Evolutionary conservation across 2,888 invertebrate species (phyloP).

Genomic region (Synergus japonicus): DNA sequence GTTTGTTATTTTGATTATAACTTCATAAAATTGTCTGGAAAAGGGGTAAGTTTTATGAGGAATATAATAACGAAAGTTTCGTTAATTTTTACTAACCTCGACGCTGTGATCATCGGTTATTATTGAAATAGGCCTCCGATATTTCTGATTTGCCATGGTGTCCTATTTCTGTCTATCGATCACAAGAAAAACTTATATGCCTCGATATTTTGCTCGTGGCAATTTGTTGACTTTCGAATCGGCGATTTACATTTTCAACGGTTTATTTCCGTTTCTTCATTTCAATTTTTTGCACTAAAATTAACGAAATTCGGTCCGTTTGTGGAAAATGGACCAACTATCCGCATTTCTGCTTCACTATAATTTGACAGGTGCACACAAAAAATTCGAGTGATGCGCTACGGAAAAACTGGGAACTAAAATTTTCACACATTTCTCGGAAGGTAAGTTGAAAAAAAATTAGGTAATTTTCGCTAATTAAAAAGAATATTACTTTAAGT

Average conservation of each 20-base stretch:
- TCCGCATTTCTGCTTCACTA: conserved; percentile 1
- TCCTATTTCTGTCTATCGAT: conserved; percentile 20
- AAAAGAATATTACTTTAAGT: too few species aligned
- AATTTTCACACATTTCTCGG: neutral
- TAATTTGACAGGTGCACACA: conserved; percentile 29
- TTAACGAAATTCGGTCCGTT: neutral
- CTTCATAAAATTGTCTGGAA: neutral
- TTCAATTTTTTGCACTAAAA: conserved; percentile 14
- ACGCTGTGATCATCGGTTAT: conserved; percentile 77
- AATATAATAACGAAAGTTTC: conserved; percentile 29
- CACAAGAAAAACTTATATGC: neutral
- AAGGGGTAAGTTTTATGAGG: neutral
- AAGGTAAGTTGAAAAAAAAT: neutral
- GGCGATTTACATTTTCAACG: conserved; percentile 9
- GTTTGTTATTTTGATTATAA: neutral
- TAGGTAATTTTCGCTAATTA: neutral
- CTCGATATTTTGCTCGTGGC: neutral
- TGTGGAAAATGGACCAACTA: neutral
- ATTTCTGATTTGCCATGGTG: conserved; percentile 69
- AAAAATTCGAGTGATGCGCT: neutral
- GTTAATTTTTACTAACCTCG: conserved; percentile 71
- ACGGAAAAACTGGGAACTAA: neutral
- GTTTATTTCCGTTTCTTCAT: neutral
- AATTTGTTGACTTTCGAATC: neutral
- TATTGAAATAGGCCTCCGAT: conserved; percentile 71